Conservation (phyloP, 2,888 invertebrate genomes). For the Colletes collaris region DNA sequence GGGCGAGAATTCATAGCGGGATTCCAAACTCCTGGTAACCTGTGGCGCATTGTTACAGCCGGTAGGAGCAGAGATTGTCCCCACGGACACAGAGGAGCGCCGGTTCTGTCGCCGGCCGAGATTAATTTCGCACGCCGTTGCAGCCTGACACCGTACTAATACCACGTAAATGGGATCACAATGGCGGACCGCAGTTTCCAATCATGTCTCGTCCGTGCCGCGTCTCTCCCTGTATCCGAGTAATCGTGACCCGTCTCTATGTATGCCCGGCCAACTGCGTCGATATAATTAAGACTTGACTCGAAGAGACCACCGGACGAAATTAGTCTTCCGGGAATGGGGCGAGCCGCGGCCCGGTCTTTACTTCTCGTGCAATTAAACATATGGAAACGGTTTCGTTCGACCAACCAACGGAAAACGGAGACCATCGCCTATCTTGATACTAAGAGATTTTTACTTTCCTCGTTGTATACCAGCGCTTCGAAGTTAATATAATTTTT, state of each 20-base stretch:
- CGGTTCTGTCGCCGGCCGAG: constrained; percentile 69
- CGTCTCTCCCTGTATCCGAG: constrained; percentile 63
- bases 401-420: not conserved
- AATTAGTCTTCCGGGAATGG: constrained; percentile 64
- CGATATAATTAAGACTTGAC: constrained; percentile 73
- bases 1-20: constrained; percentile 61
- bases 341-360: not conserved
- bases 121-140: constrained; percentile 77
- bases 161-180: constrained; percentile 80
- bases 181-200: constrained; percentile 78
- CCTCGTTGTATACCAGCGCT: no score
- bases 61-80: constrained; percentile 65
- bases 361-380: constrained; percentile 28
- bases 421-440: not conserved
- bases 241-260: constrained; percentile 68
- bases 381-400: constrained; percentile 11
- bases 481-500: no score
- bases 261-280: constrained; percentile 63
- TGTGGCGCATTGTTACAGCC: constrained; percentile 67
- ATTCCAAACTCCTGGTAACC: constrained; percentile 65
- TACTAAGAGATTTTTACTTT: not conserved
- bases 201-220: constrained; percentile 71
- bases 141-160: constrained; percentile 77
- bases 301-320: constrained; percentile 48
- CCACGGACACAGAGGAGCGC: constrained; percentile 53